Conservation (phyloP, 1,140 invertebrate genomes). For the Drosophila elegans region DNA sequence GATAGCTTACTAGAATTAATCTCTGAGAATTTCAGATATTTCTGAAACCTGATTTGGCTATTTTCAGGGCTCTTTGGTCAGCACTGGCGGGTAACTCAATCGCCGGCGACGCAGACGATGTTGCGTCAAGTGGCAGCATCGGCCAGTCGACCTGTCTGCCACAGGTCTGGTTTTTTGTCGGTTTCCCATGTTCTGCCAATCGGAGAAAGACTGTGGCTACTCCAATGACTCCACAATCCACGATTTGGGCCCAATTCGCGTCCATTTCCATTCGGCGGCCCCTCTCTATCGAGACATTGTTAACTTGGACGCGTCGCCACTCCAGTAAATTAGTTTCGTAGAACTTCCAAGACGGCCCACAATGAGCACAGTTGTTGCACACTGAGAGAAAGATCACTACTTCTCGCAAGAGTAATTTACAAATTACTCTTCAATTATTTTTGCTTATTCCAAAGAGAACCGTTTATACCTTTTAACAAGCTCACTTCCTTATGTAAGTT, state of each 20-base stretch:
- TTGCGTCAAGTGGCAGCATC: conserved; percentile 77
- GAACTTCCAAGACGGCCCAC: conserved; percentile 67
- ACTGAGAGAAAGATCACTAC: conserved; percentile 7
- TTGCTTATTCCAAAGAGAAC: too few species aligned
- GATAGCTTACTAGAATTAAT: background rate
- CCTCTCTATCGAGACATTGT: conserved; percentile 51
- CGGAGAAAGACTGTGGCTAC: conserved; percentile 27
- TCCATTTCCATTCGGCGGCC: conserved; percentile 14
- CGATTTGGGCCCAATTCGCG: background rate
- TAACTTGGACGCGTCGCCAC: conserved; percentile 60
- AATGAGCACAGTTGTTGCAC: conserved; percentile 3
- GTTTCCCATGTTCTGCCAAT: conserved; percentile 49
- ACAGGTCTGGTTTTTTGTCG: conserved; percentile 48
- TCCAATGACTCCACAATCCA: conserved; percentile 42
- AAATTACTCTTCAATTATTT: too few species aligned
- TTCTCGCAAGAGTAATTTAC: too few species aligned
- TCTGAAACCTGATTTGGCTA: background rate
- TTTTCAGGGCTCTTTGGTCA: background rate
- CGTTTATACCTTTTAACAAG: too few species aligned
- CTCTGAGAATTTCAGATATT: background rate
- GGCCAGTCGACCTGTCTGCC: conserved; percentile 73
- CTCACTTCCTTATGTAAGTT: too few species aligned
- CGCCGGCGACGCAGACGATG: conserved; percentile 64
- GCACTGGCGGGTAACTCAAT: conserved; percentile 38
- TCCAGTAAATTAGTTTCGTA: conserved; percentile 82